Percentiles rank a stretch among this genome's conserved stretches.
Evolutionary conservation across 2,113 vertebrate genomes (phyloP).

Genomic region (Capricornis sumatraensis): DNA sequence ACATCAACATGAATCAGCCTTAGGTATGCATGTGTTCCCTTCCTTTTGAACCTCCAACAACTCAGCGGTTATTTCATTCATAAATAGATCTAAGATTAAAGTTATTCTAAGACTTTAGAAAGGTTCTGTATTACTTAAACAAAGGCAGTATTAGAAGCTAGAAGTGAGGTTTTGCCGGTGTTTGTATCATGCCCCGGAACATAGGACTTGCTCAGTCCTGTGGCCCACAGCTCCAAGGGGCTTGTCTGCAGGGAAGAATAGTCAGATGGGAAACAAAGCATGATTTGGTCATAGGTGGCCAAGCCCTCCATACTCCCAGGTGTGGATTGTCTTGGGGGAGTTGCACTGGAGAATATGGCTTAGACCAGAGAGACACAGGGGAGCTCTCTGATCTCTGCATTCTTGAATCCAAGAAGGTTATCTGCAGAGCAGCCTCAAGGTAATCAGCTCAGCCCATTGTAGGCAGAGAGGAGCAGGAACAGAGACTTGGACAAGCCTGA

Average conservation of each 20-base stretch:
- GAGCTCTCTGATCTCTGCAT: background rate
- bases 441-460: background rate
- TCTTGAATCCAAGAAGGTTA: background rate
- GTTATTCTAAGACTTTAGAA: background rate
- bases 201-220: background rate
- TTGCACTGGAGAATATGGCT: background rate
- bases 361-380: background rate
- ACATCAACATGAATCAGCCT: background rate
- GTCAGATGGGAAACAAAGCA: background rate
- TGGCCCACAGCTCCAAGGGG: background rate
- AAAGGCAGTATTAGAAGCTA: background rate
- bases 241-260: background rate
- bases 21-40: background rate
- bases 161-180: background rate
- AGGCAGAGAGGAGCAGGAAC: background rate
- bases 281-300: background rate
- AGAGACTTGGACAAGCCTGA: background rate
- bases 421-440: background rate
- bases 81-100: background rate
- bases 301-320: background rate
- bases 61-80: background rate
- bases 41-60: background rate
- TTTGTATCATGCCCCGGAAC: background rate
- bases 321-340: background rate
- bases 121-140: background rate